phyloP scores from a whole-genome alignment of 2,113 vertebrate species.

The Cromileptes altivelis region DNA sequence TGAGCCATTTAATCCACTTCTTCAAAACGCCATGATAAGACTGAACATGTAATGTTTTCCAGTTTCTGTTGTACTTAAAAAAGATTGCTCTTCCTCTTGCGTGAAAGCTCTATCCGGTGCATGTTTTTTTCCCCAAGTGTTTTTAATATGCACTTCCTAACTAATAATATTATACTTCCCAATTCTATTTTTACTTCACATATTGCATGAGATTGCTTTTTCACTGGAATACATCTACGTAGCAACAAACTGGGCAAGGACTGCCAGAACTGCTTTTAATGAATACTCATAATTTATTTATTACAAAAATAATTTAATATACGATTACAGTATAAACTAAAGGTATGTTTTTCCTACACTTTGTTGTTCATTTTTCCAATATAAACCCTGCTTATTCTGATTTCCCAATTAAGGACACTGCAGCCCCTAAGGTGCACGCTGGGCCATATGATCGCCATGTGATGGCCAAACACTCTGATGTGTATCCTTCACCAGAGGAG shows the following conservation, averaged over 20 bases:
- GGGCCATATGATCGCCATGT: conserved; percentile 94
- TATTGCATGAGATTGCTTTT: not conserved
- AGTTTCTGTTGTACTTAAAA: conserved; percentile 2
- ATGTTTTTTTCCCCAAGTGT: conserved; percentile 5
- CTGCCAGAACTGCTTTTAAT: not conserved
- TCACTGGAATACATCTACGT: not conserved
- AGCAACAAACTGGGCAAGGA: not conserved
- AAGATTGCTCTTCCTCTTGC: conserved; percentile 12
- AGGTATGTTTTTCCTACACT: not conserved
- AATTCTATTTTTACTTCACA: not conserved
- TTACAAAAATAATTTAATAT: not conserved
- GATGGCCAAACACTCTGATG: conserved; percentile 95
- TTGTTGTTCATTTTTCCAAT: not conserved
- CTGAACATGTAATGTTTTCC: conserved; percentile 14
- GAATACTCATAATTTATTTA: not conserved
- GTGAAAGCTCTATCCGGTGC: not conserved
- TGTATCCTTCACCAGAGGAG: conserved; percentile 95
- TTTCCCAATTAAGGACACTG: conserved; percentile 46
- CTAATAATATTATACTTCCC: conserved; percentile 8
- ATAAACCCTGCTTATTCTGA: not conserved
- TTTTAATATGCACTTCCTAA: conserved; percentile 4
- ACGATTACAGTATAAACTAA: not conserved
- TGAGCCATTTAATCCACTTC: not conserved
- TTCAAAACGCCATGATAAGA: not conserved
- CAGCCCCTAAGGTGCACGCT: conserved; percentile 79